phyloP scores from a whole-genome alignment of 2,113 vertebrate genomes.

The Hemiscyllium ocellatum region DNA sequence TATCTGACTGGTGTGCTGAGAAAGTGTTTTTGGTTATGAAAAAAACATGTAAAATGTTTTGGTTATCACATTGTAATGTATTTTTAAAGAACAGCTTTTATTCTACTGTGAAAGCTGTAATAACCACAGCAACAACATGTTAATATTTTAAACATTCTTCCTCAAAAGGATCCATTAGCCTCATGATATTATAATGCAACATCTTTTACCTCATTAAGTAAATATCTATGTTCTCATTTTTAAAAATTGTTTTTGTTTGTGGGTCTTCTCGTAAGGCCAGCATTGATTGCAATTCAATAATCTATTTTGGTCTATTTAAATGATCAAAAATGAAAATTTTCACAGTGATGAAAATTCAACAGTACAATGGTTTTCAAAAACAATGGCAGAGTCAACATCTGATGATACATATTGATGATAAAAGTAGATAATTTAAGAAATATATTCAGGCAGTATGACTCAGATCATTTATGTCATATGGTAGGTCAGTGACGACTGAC shows the following conservation, averaged over 20 bases:
- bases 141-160: not conserved
- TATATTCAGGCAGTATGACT: not conserved
- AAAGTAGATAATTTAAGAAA: not conserved
- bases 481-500: not conserved
- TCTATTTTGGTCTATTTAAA: not conserved
- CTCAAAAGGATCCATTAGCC: not conserved
- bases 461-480: not conserved
- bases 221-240: not conserved
- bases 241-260: too few relatives aligned
- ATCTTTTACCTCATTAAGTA: not conserved
- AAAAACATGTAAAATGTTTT: not conserved
- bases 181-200: not conserved
- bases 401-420: not conserved
- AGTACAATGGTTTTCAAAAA: not conserved
- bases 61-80: not conserved
- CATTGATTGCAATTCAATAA: not conserved
- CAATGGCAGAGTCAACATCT: not conserved
- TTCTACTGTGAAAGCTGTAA: not conserved
- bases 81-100: not conserved
- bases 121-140: not conserved
- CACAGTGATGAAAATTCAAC: not conserved
- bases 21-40: not conserved
- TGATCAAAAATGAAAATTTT: not conserved
- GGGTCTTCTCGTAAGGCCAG: too few relatives aligned
- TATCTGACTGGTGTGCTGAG: not conserved